Conservation (phyloP, 2,888 invertebrate species). For the Cactoblastis cactorum region DNA sequence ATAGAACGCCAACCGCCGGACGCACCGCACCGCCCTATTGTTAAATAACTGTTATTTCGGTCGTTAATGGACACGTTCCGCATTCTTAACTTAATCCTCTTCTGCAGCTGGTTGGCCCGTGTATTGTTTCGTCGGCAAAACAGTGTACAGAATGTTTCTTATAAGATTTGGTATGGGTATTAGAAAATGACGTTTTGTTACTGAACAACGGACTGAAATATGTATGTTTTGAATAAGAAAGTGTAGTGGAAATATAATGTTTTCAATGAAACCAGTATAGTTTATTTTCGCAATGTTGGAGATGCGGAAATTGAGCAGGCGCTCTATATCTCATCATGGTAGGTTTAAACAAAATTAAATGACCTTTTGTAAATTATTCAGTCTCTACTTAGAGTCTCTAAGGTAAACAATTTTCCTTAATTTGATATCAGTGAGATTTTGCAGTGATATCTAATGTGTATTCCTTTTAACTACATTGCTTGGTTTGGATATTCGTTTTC, state of each 20-base stretch:
- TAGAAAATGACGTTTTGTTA: slow-evolving; percentile 55
- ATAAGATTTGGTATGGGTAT: slow-evolving; percentile 26
- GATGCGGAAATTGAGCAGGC: slow-evolving; percentile 64
- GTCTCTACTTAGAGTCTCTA: neutral
- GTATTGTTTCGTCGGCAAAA: slow-evolving; percentile 38
- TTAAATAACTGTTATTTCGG: slow-evolving; percentile 76
- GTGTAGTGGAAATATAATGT: slow-evolving; percentile 60
- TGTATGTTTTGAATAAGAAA: slow-evolving; percentile 47
- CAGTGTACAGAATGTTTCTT: slow-evolving; percentile 43
- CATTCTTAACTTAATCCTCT: slow-evolving; percentile 62
- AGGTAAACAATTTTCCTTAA: neutral
- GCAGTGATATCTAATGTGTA: no score
- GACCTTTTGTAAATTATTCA: neutral
- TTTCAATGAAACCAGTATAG: slow-evolving; percentile 42
- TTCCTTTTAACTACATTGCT: no score
- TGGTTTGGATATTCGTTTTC: no score
- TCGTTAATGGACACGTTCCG: slow-evolving; percentile 73
- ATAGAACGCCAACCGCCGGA: slow-evolving; percentile 30
- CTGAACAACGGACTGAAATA: slow-evolving; percentile 61
- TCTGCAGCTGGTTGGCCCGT: slow-evolving; percentile 33
- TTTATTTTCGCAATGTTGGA: slow-evolving; percentile 61
- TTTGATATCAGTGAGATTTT: no score
- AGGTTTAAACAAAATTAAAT: no score
- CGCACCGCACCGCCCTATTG: slow-evolving; percentile 67
- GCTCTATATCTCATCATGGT: slow-evolving; percentile 69